A percentile compares a stretch with the other conserved stretches of the same genome.
Conservation (phyloP, 64 coral and sea anemone species). For the Trachythela sp. region DNA sequence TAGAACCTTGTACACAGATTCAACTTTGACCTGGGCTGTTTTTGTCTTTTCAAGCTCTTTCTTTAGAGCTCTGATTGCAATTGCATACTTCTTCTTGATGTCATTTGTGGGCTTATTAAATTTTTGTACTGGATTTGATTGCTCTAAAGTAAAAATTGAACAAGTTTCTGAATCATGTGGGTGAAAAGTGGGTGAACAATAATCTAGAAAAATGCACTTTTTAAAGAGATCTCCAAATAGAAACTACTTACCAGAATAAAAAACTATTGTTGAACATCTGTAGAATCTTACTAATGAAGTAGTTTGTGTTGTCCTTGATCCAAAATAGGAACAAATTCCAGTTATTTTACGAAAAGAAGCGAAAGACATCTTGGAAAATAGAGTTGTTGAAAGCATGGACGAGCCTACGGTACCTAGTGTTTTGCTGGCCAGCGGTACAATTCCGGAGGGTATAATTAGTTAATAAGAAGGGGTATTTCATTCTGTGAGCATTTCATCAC, state of each 20-base stretch:
- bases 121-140: not conserved
- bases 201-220: not conserved
- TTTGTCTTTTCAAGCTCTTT: not conserved
- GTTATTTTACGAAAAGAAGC: not conserved
- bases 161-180: not conserved
- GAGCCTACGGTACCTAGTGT: not conserved
- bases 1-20: slow-evolving; percentile 79
- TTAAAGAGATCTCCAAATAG: not conserved
- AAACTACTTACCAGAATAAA: not conserved
- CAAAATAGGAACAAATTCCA: not conserved
- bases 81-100: not conserved
- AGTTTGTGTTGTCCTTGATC: not conserved
- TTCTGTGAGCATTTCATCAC: too few species aligned
- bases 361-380: not conserved
- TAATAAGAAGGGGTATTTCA: too few species aligned
- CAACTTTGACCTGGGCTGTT: slow-evolving; percentile 54
- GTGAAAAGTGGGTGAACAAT: not conserved
- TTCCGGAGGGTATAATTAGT: too few species aligned
- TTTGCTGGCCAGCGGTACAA: not conserved
- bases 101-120: not conserved
- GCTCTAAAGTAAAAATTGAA: not conserved
- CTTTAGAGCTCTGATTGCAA: not conserved
- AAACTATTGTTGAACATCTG: not conserved
- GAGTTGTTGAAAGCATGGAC: not conserved
- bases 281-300: not conserved